Base-by-base conservation (phyloP, 1,140 invertebrate genomes). In the Drosophila funebris region DNA sequence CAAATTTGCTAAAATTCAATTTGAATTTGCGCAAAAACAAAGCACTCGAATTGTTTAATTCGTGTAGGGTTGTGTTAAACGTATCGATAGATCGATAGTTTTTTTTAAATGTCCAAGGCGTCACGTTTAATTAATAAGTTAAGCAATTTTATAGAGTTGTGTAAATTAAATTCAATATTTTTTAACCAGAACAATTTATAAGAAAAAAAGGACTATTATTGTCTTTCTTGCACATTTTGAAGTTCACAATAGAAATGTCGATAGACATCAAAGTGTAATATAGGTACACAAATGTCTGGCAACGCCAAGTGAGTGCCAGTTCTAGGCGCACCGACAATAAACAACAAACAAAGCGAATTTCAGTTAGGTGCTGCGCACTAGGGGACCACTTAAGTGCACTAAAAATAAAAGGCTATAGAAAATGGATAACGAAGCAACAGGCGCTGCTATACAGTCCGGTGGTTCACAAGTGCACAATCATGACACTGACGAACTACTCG, bases 401-500 rank as follows among this genome's bases (percentile, higher is more conserved):
- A 24, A 46, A 14, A 8, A 27, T 18, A 39, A 16, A 4, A 61
- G 16, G 16, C 27, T 20, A 24, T 13, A 27, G 6, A 69, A 62
- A 61, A 85, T 87, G 78, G 54, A 78, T 4, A 44, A 13, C 14
- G 75, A 69, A 46, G 39, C 64, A 54, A 57, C 71, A 37, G 66
- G 50, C 14, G 60, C 64, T 46, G 74, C 71, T 46, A 63, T 75
- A 22, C 62, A 56, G 8, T 14, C 74, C 13, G 62, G 78, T 46
- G 58, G 61, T 0, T 16, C 54, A 3, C 66, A 73, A 0, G 36
- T 18, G 5, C 64, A 64, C 29, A 44, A 60, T 4, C 66, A 63
- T 11, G 84, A 88, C 39, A 69, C 67, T 0, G 83, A 76, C 7
- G 75, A 79, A 16, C 60, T 88, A 5, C 48, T 88, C 31, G 84